Evolutionary conservation across 2,797 vertebrate genomes (phyloP).

Genomic region (Megaceryle alcyon): DNA sequence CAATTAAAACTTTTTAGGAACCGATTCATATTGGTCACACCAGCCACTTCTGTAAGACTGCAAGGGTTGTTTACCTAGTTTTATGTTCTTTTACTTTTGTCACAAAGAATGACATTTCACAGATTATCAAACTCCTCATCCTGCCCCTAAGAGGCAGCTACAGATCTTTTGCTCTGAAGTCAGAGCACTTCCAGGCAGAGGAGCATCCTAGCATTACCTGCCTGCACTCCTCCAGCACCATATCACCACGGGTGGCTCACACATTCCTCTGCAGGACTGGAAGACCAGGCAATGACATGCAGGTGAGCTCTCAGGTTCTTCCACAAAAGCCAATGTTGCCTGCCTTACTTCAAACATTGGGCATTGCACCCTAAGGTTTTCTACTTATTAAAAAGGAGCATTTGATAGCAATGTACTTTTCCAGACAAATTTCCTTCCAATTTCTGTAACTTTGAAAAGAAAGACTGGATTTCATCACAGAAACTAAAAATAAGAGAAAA

Average conservation of each 20-base stretch:
- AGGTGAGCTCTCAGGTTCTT: background rate
- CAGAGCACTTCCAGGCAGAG: background rate
- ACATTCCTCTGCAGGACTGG: background rate
- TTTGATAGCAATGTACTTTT: background rate
- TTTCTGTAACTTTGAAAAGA: slow-evolving; percentile 5
- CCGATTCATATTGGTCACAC: background rate
- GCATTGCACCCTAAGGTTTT: background rate
- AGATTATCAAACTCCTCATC: background rate
- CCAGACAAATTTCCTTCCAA: background rate
- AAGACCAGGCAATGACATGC: background rate
- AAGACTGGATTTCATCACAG: slow-evolving; percentile 25
- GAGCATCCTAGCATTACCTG: background rate
- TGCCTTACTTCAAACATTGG: background rate
- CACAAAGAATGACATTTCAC: background rate
- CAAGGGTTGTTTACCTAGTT: background rate
- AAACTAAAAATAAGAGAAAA: slow-evolving; percentile 35
- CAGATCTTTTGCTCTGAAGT: background rate
- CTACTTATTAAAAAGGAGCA: background rate
- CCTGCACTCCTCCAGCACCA: accelerated
- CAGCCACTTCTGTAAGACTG: background rate
- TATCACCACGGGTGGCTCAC: accelerated
- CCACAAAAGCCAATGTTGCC: background rate
- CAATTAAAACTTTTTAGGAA: background rate
- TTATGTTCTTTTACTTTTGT: background rate
- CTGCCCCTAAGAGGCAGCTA: background rate